phyloP scores from a whole-genome alignment of 2,888 invertebrate species.

The Anagyrus pseudococci region DNA sequence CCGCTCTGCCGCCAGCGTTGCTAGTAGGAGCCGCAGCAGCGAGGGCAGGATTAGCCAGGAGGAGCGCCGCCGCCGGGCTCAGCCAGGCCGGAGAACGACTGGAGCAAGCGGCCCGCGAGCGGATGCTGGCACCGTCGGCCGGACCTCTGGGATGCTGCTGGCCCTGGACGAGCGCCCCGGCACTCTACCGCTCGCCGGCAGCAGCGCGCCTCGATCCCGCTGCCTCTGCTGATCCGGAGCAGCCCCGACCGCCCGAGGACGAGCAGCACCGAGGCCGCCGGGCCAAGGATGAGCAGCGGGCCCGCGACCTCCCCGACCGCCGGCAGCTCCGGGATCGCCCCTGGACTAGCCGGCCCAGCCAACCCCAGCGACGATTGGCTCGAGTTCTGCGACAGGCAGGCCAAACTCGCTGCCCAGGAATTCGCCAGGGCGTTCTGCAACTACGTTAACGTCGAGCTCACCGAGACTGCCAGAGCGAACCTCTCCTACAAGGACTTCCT shows the following conservation, averaged over 20 bases:
- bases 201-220: neutral
- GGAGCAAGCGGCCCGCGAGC: too few species aligned
- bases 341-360: neutral
- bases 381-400: slow-evolving; percentile 88
- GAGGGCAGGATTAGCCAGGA: too few species aligned
- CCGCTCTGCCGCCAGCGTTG: too few species aligned
- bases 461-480: slow-evolving; percentile 71
- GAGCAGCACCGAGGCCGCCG: slow-evolving; percentile 6
- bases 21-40: too few species aligned
- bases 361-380: slow-evolving; percentile 72
- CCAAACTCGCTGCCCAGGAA: slow-evolving; percentile 82
- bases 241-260: neutral
- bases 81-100: too few species aligned
- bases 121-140: too few species aligned
- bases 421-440: slow-evolving; percentile 87
- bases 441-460: slow-evolving; percentile 75
- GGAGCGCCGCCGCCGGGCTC: too few species aligned
- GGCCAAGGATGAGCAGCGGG: slow-evolving; percentile 1
- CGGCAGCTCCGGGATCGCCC: neutral
- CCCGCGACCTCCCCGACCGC: slow-evolving; percentile 4
- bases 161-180: neutral
- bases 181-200: neutral
- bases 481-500: slow-evolving; percentile 81
- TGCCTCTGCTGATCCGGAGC: neutral
- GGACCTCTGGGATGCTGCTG: too few species aligned